phyloP scores from a whole-genome alignment of 2,113 vertebrate species.

The Lagenorhynchus albirostris region DNA sequence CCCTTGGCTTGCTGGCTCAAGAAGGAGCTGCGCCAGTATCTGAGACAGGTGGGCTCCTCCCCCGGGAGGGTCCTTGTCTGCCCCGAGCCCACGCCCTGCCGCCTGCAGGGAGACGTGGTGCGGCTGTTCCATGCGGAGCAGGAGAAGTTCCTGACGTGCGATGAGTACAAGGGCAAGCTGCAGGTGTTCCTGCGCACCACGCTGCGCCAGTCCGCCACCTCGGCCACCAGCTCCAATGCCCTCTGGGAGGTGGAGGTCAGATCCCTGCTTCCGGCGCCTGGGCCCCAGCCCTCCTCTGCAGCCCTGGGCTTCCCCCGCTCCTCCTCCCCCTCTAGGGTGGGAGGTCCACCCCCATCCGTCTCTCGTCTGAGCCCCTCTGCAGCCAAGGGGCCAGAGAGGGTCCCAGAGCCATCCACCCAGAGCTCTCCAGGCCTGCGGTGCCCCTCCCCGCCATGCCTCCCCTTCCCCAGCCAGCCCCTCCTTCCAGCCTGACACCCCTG shows the following conservation, averaged over 20 bases:
- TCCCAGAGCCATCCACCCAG: neutral
- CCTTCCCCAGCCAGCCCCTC: neutral
- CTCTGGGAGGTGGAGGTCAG: slow-evolving; percentile 98
- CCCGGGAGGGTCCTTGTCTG: rapidly evolving
- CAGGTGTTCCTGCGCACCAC: slow-evolving; percentile 97
- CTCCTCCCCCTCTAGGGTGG: neutral
- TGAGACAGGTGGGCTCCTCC: neutral
- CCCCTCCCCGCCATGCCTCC: neutral
- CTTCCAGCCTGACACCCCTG: neutral
- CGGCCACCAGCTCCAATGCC: slow-evolving; percentile 97
- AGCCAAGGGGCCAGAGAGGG: neutral
- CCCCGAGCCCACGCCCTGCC: rapidly evolving
- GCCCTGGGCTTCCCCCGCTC: neutral
- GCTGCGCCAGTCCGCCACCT: slow-evolving; percentile 94
- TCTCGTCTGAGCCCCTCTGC: neutral
- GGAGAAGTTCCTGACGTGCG: slow-evolving; percentile 98
- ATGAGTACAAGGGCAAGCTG: slow-evolving; percentile 92
- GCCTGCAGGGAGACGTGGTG: slow-evolving; percentile 92
- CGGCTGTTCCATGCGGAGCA: slow-evolving; percentile 97
- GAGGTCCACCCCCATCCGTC: rapidly evolving
- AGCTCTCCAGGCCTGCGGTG: neutral
- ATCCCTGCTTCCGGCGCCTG: neutral
- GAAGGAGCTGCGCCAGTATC: neutral
- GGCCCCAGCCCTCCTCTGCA: neutral
- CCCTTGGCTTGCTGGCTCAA: neutral